Percentiles rank a stretch among this genome's conserved stretches.
phyloP scores from a whole-genome alignment of 1,140 invertebrate genomes.

The Gonatopus flavifemur region DNA sequence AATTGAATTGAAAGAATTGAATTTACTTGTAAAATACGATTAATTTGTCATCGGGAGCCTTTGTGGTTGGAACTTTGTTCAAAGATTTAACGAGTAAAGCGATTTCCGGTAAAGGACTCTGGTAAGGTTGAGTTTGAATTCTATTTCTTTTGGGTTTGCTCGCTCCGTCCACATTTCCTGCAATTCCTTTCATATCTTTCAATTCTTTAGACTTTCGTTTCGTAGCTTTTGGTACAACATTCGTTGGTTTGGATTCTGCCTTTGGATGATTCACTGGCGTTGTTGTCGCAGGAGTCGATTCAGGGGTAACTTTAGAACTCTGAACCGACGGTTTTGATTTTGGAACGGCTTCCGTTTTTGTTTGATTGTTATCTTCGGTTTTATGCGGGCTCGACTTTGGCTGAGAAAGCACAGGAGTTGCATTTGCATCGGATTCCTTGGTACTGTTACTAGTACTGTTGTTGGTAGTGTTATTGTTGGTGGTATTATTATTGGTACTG shows the following conservation, averaged over 20 bases:
- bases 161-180: slow-evolving; percentile 23
- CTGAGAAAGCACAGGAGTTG: slow-evolving; percentile 20
- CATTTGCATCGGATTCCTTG: slow-evolving; percentile 35
- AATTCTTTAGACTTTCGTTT: slow-evolving; percentile 54
- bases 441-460: slow-evolving; percentile 28
- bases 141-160: slow-evolving; percentile 62
- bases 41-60: slow-evolving; percentile 76
- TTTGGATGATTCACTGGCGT: slow-evolving; percentile 18
- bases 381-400: slow-evolving; percentile 30
- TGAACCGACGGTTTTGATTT: slow-evolving; percentile 20
- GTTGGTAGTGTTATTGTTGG: too few species aligned
- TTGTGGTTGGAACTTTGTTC: slow-evolving; percentile 63
- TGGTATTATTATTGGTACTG: too few species aligned
- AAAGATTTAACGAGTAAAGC: slow-evolving; percentile 72
- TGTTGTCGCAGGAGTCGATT: slow-evolving; percentile 10
- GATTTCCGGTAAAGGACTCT: slow-evolving; percentile 77
- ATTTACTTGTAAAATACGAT: slow-evolving; percentile 82
- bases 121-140: slow-evolving; percentile 75
- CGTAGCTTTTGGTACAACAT: slow-evolving; percentile 27
- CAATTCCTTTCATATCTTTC: slow-evolving; percentile 45
- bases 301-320: slow-evolving; percentile 9
- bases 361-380: slow-evolving; percentile 16
- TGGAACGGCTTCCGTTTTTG: slow-evolving; percentile 20
- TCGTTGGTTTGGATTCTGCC: slow-evolving; percentile 19
- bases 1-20: too few species aligned